Conservation (phyloP, 1,140 invertebrate genomes). For the Ectropis grisescens region DNA sequence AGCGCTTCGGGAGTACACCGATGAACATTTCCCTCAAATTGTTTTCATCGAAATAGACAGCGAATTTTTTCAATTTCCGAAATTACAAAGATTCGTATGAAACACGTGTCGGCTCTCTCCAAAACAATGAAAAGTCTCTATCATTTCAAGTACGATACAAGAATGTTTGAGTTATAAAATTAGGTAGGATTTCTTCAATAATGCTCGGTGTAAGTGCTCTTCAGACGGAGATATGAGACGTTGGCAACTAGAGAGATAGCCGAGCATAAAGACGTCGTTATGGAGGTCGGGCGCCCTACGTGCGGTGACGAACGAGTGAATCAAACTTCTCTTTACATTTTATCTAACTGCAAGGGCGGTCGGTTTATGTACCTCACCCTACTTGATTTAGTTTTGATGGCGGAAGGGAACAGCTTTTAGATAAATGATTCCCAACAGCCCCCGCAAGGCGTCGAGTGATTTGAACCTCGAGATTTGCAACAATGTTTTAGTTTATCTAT, state of each 20-base stretch:
- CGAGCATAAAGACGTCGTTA: constrained; percentile 46
- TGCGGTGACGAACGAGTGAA: constrained; percentile 47
- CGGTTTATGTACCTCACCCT: constrained; percentile 56
- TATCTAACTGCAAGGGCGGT: constrained; percentile 61
- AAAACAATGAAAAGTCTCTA: too few relatives aligned
- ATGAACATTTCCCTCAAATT: too few relatives aligned
- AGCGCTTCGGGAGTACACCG: not conserved
- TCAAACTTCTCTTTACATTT: constrained; percentile 62
- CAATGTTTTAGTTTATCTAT: constrained; percentile 39
- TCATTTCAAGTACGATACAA: too few relatives aligned
- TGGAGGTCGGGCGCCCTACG: constrained; percentile 22
- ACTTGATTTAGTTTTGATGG: constrained; percentile 67
- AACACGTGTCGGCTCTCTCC: too few relatives aligned
- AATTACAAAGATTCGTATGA: too few relatives aligned
- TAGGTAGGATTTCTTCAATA: constrained; percentile 35
- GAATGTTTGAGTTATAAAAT: constrained; percentile 6
- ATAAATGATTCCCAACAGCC: constrained; percentile 49
- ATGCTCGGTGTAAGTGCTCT: constrained; percentile 35
- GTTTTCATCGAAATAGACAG: too few relatives aligned
- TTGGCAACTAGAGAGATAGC: constrained; percentile 45
- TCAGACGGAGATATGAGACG: constrained; percentile 39
- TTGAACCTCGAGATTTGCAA: constrained; percentile 37
- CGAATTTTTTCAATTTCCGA: too few relatives aligned
- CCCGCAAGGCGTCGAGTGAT: constrained; percentile 24
- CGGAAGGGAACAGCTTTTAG: constrained; percentile 55